Evolutionary conservation across 1,140 invertebrate species (phyloP), one percentile per base, ranked within the genome.

Genomic region (Camponotus pennsylvanicus): DNA sequence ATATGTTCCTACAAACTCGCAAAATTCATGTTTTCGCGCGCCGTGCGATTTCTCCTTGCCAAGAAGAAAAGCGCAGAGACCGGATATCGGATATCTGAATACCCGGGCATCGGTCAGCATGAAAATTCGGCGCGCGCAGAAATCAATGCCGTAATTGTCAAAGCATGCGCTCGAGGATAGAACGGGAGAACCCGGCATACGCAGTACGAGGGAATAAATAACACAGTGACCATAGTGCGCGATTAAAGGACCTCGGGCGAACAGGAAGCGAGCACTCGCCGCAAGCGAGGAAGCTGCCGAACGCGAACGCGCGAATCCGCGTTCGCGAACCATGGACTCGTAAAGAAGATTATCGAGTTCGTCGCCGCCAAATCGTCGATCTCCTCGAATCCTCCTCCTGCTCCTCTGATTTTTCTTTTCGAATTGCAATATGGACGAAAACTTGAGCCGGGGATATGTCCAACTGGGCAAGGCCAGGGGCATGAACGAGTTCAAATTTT

Each of bases 381-480:
- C 52, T 77, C 55, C 5, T 64, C 27, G 15, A 21, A 13, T n/a
- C 59, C 67, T 63, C 4, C 15, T 69, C 7, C 52, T 57, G 6
- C 40, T 6, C 40, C 8, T 21, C 21, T 21, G 13, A 52, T 18
- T 55, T 11, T 15, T 34, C 70, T 9, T 59, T 66, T 37, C 52
- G 76, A 27, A 27, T 27, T 27, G 59, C 92, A 95, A 93, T 37
- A 97, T 97, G 97, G 96, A 97, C 93, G 96, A 97, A 89, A 97
- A 96, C 88, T 92, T 97, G 67, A 97, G 96, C 27, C 95, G 96
- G 82, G 97, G 97, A 66, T 97, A 97, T 88, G 96, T 97, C 89
- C 96, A 96, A 87, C 92, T 96, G 18, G 96, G 96, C 13, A 96
- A 96, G 92, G 93, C 95, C 3, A 94, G 95, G 78, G 94, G 95